Evolutionary conservation across 53 echinoderm and acorn worm species (phyloP), one percentile per base, ranked within the genome.

Genomic region (Pentamera pediparva): DNA sequence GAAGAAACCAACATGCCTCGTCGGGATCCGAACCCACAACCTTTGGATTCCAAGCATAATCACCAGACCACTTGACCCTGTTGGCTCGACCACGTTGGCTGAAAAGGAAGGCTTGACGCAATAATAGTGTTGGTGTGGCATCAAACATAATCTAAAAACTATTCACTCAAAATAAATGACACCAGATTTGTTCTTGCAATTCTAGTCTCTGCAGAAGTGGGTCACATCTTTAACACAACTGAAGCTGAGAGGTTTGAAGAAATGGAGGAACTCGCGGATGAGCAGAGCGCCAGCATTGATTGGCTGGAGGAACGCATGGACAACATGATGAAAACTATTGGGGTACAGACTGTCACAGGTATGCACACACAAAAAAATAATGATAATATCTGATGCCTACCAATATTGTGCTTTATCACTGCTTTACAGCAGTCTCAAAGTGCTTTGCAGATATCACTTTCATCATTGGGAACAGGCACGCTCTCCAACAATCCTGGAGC

Each of bases 271-370:
- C 59, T 40, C 18, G 55, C 43, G 21, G 55, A 21, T 31, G 32
- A 21, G 9, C 76, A 27, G 34, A 38, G 26, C 26, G 30, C 61
- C 27, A 37, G 18, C 22, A 31, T 76, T 43, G 40, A 24, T 35
- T 54, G 55, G 61, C 43, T 76, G 32, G 45, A 62, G 40, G 43
- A 15, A 27, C 25, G 59, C 20, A 5, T 76, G 62, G 45, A 59
- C 26, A 60, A 76, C 18, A 60, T 62, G 5, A 60, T 76, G 76
- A 76, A 76, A 25, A 45, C 10, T 29, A 43, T 60, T 17, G 76
- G 61, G 9, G 65, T 37, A 6, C 76, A 76, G 43, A 47, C 32
- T 54, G 76, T 76, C 17, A 60, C 76, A 62, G 76, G 76, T 76
- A 40, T 30, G 76, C 40, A 30, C 47, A 45, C n/a, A n/a, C n/a